These are phyloP conservation scores for Echeneis naucrates DNA, from an alignment of 2,797 vertebrate species.

Conservation along the genomic window DNA sequence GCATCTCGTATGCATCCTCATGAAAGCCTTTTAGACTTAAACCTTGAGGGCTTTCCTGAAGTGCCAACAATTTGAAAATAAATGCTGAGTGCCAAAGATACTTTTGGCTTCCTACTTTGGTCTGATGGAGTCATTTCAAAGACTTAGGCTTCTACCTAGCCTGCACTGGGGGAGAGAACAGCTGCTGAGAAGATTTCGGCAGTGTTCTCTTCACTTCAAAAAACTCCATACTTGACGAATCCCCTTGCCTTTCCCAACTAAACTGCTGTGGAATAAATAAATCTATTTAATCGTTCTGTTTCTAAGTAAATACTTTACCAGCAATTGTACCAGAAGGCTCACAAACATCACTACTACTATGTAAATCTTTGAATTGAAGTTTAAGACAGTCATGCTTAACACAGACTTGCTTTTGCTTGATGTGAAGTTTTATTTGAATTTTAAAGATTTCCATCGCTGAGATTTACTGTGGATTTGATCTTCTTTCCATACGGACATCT, in stretches of 20 bases:
- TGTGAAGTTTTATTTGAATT: slow-evolving; percentile 29
- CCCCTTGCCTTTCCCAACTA: slow-evolving; percentile 64
- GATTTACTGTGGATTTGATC: slow-evolving; percentile 42
- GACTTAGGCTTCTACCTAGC: slow-evolving; percentile 68
- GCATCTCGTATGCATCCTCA: slow-evolving; percentile 63
- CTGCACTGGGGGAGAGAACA: slow-evolving; percentile 69
- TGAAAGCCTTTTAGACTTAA: slow-evolving; percentile 70
- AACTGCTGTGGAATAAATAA: slow-evolving; percentile 71
- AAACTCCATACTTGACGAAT: slow-evolving; percentile 70
- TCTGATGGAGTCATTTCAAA: slow-evolving; percentile 78
- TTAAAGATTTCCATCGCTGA: slow-evolving; percentile 17
- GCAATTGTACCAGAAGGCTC: slow-evolving; percentile 59
- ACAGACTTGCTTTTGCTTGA: slow-evolving; percentile 9
- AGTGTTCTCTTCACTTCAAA: slow-evolving; percentile 75
- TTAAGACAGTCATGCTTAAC: slow-evolving; percentile 9
- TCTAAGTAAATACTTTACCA: slow-evolving; percentile 73
- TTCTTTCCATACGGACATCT: slow-evolving; percentile 5
- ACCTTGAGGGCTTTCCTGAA: slow-evolving; percentile 58
- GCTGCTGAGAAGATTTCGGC: slow-evolving; percentile 76
- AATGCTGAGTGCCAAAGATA: slow-evolving; percentile 71
- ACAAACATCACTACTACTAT: slow-evolving; percentile 44
- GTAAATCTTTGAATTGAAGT: slow-evolving; percentile 46
- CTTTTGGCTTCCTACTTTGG: slow-evolving; percentile 70
- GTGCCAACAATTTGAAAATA: slow-evolving; percentile 77
- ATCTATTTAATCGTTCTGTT: slow-evolving; percentile 79